Evolutionary conservation across 2,888 invertebrate species (phyloP), one percentile per base, ranked within the genome.

Genomic region (Germaria angustata): DNA sequence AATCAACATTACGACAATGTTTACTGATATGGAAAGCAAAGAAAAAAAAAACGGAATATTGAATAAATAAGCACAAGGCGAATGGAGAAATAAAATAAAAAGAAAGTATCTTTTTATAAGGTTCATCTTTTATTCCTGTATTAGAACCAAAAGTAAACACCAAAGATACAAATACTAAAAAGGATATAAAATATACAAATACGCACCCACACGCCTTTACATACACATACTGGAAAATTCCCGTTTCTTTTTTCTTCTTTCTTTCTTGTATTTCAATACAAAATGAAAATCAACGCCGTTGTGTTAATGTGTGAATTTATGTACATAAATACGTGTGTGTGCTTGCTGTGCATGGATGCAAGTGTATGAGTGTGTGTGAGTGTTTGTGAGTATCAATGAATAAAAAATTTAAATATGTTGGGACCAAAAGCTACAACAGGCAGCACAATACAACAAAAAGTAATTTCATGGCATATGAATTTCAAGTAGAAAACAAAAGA

Each of bases 1-100:
- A 82, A 82, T 82, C 81, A 82, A 82, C 81, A 82, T 82, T 78
- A 75, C 68, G 73, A 73, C 78, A 73, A 61, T 73, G 69, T 82
- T 78, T 75, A 75, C 51, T 69, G 81, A 73, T 73, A 73, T 55
- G 72, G 71, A 77, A 80, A 39, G 63, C 1, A 39, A 36, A 20
- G 17, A 17, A 39, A 57, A 44, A 55, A 61, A 13, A 24, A 15
- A 17, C 2, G 57, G 57, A 57, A 65, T 72, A 79, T 39, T 24
- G 39, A 46, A 78, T 78, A 78, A 71, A 72, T 39, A 36, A 44
- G 22, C 28, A 36, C 13, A 68, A 49, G 59, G 32, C 44, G 32
- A 61, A 68, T 7, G n/a, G 28, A 46, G 63, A 66, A n/a, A 32
- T 17, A 57, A 72, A 65, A n/a, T n/a, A n/a, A n/a, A n/a, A n/a